Evolutionary conservation across 1,140 invertebrate species (phyloP).

Genomic region (Zelostemma sp.): DNA sequence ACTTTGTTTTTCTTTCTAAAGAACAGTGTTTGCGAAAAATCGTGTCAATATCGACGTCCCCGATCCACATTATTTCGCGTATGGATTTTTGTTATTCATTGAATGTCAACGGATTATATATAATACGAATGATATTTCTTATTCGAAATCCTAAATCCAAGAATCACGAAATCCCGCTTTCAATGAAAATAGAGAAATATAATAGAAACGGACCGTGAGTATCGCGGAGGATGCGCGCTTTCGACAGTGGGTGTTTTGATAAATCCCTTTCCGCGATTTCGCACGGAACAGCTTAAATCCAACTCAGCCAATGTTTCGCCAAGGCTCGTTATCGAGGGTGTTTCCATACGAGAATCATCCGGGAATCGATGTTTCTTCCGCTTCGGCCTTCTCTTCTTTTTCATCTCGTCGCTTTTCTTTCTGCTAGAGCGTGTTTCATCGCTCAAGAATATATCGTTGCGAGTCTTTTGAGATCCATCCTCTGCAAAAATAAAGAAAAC

Average conservation of each 20-base stretch:
- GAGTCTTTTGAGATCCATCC: conserved; percentile 27
- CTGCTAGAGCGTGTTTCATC: conserved; percentile 47
- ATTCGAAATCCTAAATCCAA: background rate
- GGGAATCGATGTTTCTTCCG: conserved; percentile 44
- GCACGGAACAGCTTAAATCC: conserved; percentile 60
- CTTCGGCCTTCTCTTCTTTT: conserved; percentile 49
- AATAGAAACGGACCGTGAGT: conserved; percentile 52
- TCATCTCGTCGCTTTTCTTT: conserved; percentile 44
- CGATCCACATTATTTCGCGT: too few species aligned
- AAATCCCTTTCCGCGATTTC: conserved; percentile 48
- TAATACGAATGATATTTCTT: too few species aligned
- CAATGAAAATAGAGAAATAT: conserved; percentile 15
- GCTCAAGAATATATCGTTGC: conserved; percentile 44
- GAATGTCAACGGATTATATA: too few species aligned
- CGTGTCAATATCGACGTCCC: background rate
- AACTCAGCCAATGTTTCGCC: conserved; percentile 58
- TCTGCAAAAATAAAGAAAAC: conserved; percentile 33
- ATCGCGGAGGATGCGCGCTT: conserved; percentile 54
- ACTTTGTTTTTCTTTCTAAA: conserved; percentile 64
- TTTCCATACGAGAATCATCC: conserved; percentile 39
- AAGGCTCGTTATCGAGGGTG: conserved; percentile 34
- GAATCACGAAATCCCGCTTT: background rate
- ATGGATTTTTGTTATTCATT: too few species aligned
- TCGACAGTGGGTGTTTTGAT: conserved; percentile 57
- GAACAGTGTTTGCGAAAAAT: conserved; percentile 17